These are phyloP conservation scores for Gephyroberyx darwinii DNA, from an alignment of 2,797 vertebrate genomes.

Conservation along the genomic window DNA sequence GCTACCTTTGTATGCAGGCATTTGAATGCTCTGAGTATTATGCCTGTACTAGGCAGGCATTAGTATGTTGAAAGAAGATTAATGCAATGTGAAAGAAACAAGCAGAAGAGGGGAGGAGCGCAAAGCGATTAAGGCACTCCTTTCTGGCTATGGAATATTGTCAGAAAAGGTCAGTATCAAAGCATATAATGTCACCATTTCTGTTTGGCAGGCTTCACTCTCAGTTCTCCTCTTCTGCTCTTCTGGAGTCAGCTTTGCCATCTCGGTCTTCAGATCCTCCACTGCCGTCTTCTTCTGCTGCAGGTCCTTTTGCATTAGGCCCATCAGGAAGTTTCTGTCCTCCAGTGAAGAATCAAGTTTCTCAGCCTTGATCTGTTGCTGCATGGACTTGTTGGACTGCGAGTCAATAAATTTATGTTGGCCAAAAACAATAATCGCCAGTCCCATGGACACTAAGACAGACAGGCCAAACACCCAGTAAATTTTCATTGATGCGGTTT, in stretches of 20 bases:
- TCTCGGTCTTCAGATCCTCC: accelerated
- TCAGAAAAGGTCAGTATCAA: no score
- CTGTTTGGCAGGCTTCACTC: constrained; percentile 1
- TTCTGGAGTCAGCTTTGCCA: neutral
- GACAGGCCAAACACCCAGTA: neutral
- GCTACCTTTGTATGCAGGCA: no score
- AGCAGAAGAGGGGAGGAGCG: no score
- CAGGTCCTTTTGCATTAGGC: accelerated
- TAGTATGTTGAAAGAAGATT: no score
- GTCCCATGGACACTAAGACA: neutral
- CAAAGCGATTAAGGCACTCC: no score
- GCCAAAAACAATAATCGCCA: neutral
- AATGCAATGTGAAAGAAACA: no score
- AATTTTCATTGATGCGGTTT: neutral
- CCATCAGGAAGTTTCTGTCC: neutral
- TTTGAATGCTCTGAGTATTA: no score
- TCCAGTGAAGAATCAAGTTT: accelerated
- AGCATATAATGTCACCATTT: constrained; percentile 38
- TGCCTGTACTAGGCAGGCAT: no score
- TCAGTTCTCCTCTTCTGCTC: constrained; percentile 1
- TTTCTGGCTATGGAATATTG: no score
- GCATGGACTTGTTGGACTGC: no score
- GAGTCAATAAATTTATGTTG: neutral
- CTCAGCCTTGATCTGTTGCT: accelerated
- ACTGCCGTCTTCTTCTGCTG: accelerated